Base-by-base conservation (phyloP, 1,140 invertebrate species). In the Tetragnatha versicolor region DNA sequence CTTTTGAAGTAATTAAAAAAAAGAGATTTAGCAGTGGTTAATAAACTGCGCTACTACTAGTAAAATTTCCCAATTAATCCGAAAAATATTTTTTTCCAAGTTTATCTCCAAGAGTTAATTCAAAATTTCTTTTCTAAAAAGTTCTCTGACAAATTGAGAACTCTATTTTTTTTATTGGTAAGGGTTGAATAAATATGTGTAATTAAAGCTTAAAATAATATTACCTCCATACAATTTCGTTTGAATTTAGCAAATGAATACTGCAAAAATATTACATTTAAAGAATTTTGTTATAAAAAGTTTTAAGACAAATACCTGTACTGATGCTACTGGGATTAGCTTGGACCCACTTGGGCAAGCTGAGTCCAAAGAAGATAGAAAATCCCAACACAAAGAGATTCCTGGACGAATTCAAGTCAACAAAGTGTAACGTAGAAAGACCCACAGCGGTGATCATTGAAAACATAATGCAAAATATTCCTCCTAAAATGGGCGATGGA, bases 331-430 rank as follows among this genome's bases (percentile, higher is more conserved):
- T 88, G 6, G 89, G 88, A 84, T 93, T 87, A 7, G 87, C 84
- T 14, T 89, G 87, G 88, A 93, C 90, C 93, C 93, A 94, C 80
- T 91, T 89, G 1, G 92, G 92, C 45, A 94, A 84, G 6, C 93
- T 88, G 84, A 95, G 83, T 7, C 93, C 93, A 80, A 94, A 92
- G 84, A 96, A 94, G 42, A 95, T 88, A 9, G 93, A 93, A 80
- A 95, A 91, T 14, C 94, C 94, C n/a, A 96, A 89, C 69, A 96
- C 93, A 84, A 94, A 94, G 3, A 96, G 85, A 87, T 96, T 96
- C 72, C 87, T 81, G 20, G 93, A 89, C 14, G 92, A 94, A 83
- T 93, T 92, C 33, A 96, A 85, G 83, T 95, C 89, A 25, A 95
- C 90, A 82, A 92, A 93, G 83, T 95, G 93, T 12, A 95, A 87